Evolutionary conservation across 2,888 invertebrate species (phyloP).

Genomic region (Colletes collaris): DNA sequence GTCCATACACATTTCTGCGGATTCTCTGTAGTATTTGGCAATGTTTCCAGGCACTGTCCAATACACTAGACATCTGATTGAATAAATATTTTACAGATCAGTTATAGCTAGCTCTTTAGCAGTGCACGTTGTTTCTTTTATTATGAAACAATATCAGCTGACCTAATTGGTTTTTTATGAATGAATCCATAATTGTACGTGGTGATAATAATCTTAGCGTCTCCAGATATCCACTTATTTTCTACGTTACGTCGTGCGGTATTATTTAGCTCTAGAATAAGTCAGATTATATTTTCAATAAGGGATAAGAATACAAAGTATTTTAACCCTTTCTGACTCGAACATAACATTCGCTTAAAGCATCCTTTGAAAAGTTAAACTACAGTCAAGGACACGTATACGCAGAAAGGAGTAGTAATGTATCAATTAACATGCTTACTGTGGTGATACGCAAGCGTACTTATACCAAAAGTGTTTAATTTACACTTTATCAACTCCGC

Average conservation of each 20-base stretch:
- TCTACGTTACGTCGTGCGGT: background rate
- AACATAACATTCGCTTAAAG: no score
- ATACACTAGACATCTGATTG: slow-evolving; percentile 30
- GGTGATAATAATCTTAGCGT: slow-evolving; percentile 22
- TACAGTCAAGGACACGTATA: no score
- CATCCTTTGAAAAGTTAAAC: no score
- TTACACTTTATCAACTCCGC: slow-evolving; percentile 5
- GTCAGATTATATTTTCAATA: background rate
- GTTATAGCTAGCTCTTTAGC: background rate
- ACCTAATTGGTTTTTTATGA: slow-evolving; percentile 29
- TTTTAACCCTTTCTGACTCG: background rate
- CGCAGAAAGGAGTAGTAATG: background rate
- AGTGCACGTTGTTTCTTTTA: background rate
- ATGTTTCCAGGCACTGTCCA: slow-evolving; percentile 40
- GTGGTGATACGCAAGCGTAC: slow-evolving; percentile 17
- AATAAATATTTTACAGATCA: slow-evolving; percentile 14
- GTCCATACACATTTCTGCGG: background rate
- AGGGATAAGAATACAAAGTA: background rate
- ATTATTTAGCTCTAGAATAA: slow-evolving; percentile 17
- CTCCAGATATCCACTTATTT: slow-evolving; percentile 26
- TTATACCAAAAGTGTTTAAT: slow-evolving; percentile 16
- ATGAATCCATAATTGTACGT: slow-evolving; percentile 42
- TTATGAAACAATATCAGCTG: background rate
- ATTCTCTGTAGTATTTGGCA: slow-evolving; percentile 36
- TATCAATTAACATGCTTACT: slow-evolving; percentile 20